Evolutionary conservation across 2,888 invertebrate species (phyloP), one percentile per base, ranked within the genome.

Genomic region (Lithophane ornitopus): DNA sequence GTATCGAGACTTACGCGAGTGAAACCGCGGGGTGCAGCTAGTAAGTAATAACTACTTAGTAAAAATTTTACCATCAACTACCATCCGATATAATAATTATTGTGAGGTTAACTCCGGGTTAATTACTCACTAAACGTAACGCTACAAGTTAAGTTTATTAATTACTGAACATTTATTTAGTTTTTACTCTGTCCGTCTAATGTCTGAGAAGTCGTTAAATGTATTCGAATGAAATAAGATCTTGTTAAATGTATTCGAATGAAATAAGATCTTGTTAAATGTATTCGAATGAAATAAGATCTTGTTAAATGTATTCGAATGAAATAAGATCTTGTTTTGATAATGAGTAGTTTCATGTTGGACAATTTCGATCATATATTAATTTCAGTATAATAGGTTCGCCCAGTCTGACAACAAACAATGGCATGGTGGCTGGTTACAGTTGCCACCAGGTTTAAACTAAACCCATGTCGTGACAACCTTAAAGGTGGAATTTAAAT

Each of bases 21-120:
- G n/a, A n/a, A n/a, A n/a, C n/a, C n/a, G n/a, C n/a, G n/a, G n/a
- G n/a, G n/a, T n/a, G n/a, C n/a, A n/a, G n/a, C n/a, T n/a, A n/a
- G n/a, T 59, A 49, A 62, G 28, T 52, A 65, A 66, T 46, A 26
- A 59, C n/a, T 26, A 34, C 56, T 62, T 12, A n/a, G 54, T 54
- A 54, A 54, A 6, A 54, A 26, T 56, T 56, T 26, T 26, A 56
- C 26, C 28, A n/a, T n/a, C n/a, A 74, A 73, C 65, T 61, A 68
- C 69, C 49, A 84, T 68, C 68, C 62, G 3, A 56, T 39, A 28
- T 68, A 39, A 68, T 70, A 34, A 66, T 71, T 44, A 66, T 71
- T 44, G 39, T 28, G 41, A 78, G 80, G 76, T 87, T 82, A 82
- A 78, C 68, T 16, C 28, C 11, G 44, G 80, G 85, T 87, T 87